These are phyloP conservation scores for Gymnopithys bicolor DNA, from an alignment of 2,797 vertebrate genomes.

Conservation along the genomic window DNA sequence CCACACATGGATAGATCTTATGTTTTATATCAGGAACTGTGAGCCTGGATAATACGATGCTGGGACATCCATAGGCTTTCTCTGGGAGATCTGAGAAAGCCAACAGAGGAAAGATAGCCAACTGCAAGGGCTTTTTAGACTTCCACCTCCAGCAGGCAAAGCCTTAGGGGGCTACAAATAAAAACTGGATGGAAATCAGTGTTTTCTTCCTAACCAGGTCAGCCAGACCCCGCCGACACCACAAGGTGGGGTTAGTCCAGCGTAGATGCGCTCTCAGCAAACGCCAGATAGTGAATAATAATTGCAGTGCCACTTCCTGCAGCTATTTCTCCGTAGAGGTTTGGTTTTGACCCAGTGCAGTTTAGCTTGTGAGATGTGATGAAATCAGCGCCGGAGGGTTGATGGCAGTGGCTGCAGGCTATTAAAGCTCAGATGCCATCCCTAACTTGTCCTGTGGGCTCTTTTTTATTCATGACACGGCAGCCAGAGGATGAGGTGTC, in stretches of 20 bases:
- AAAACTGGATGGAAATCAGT: not conserved
- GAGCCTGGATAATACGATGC: not conserved
- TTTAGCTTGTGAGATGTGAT: slow-evolving; percentile 35
- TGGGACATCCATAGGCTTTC: not conserved
- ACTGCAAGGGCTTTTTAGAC: not conserved
- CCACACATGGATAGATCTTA: rapidly evolving
- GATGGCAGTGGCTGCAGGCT: slow-evolving; percentile 63
- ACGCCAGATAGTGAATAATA: not conserved
- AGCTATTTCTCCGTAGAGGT: not conserved
- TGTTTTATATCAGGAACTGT: not conserved
- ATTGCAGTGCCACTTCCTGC: not conserved
- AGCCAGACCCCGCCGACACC: slow-evolving; percentile 24
- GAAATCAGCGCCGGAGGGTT: slow-evolving; percentile 56
- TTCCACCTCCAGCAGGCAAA: slow-evolving; percentile 32
- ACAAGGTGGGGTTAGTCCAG: slow-evolving; percentile 69
- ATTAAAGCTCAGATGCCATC: slow-evolving; percentile 44
- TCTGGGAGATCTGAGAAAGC: not conserved
- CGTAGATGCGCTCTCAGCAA: not conserved
- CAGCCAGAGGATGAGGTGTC: slow-evolving; percentile 64
- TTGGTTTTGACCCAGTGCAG: not conserved
- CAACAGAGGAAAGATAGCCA: not conserved
- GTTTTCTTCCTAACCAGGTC: not conserved
- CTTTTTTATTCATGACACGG: slow-evolving; percentile 44
- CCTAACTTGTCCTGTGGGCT: slow-evolving; percentile 16
- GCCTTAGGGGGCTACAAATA: not conserved